Conservation (phyloP, 2,797 vertebrate species). For the Crocidura indochinensis region DNA sequence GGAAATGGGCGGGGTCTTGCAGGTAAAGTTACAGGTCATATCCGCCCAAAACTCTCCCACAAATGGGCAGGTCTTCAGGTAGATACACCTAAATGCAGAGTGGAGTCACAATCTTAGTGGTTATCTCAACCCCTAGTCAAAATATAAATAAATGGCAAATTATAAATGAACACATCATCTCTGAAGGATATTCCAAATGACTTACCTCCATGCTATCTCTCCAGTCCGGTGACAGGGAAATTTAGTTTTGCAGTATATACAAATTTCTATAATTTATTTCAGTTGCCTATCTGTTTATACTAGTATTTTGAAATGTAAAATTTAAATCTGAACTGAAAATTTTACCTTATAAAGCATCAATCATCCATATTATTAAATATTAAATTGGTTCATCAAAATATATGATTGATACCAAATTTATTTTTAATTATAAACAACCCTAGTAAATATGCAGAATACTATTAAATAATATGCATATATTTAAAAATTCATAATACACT, state of each 20-base stretch:
- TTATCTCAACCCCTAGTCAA: background rate
- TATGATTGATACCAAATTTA: background rate
- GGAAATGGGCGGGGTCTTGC: too few species aligned
- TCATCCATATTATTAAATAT: slow-evolving; percentile 28
- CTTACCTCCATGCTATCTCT: too few species aligned
- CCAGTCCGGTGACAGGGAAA: too few species aligned
- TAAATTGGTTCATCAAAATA: slow-evolving; percentile 16
- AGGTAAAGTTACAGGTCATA: too few species aligned
- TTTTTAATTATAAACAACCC: slow-evolving; percentile 7
- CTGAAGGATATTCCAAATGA: background rate
- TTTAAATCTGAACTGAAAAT: slow-evolving; percentile 34
- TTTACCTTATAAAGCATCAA: background rate
- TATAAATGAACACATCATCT: background rate
- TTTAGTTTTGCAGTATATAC: background rate
- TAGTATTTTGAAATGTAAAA: slow-evolving; percentile 43
- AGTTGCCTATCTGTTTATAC: background rate
- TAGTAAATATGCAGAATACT: slow-evolving; percentile 6
- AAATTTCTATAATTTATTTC: background rate
- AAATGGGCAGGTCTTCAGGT: too few species aligned
- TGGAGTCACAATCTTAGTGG: too few species aligned
- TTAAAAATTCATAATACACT: slow-evolving; percentile 30
- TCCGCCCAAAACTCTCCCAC: too few species aligned
- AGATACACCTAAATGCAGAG: too few species aligned
- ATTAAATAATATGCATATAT: slow-evolving; percentile 17
- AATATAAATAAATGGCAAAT: slow-evolving; percentile 20